These are phyloP conservation scores for Drosophila ercepeae DNA, from an alignment of 1,140 invertebrate genomes.

Conservation along the genomic window DNA sequence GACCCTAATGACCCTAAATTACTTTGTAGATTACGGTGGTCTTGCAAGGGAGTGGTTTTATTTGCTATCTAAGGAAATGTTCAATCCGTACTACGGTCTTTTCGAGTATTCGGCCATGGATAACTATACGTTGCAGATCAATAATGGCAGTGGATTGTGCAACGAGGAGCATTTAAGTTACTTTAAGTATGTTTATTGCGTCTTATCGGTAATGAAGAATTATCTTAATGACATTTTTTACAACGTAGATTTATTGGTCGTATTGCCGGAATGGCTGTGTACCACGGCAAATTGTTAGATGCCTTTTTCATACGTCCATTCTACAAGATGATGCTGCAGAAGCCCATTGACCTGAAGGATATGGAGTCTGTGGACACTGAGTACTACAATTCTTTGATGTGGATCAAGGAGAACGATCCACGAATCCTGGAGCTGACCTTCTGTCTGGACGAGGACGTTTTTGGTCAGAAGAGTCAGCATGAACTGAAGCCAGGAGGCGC, in stretches of 20 bases:
- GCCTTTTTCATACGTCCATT: conserved; percentile 99
- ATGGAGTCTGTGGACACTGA: conserved; percentile 99
- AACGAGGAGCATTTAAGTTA: conserved; percentile 99
- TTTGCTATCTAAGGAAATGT: conserved; percentile 99
- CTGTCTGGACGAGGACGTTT: conserved; percentile 97
- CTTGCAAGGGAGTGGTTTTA: conserved; percentile 99
- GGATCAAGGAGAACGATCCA: conserved; percentile 95
- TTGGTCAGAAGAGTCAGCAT: conserved; percentile 96
- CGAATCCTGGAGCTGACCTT: conserved; percentile 97
- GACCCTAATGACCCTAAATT: no score
- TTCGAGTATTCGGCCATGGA: conserved; percentile 99
- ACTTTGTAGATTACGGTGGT: conserved; percentile 94
- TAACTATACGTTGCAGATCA: conserved; percentile 99
- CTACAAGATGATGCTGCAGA: conserved; percentile 99
- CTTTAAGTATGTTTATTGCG: conserved; percentile 89
- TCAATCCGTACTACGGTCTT: conserved; percentile 99
- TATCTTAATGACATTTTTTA: not conserved
- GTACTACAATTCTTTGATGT: conserved; percentile 98
- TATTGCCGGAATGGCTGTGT: conserved; percentile 99
- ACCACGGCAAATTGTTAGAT: conserved; percentile 96
- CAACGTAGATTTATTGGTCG: conserved; percentile 93
- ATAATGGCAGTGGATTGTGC: conserved; percentile 97
- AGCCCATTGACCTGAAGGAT: conserved; percentile 96
- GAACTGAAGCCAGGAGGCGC: conserved; percentile 96
- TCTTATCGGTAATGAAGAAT: not conserved